Percentiles rank a stretch among this genome's conserved stretches.
These are phyloP conservation scores for Mustela nigripes DNA, from an alignment of 2,113 vertebrate species.

Conservation along the genomic window DNA sequence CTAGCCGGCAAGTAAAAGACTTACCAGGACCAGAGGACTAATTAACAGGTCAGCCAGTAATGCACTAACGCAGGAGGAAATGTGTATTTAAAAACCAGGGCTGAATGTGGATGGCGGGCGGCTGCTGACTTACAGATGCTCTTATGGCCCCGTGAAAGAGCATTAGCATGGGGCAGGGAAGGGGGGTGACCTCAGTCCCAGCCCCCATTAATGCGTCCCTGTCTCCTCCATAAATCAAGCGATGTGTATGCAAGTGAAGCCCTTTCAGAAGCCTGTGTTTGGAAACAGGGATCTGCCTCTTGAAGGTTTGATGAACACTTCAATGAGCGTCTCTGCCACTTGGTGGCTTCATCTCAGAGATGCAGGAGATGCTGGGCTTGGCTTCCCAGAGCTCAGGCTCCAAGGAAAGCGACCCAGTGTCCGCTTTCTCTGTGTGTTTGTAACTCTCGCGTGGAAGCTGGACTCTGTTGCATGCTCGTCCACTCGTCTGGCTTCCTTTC, in stretches of 20 bases:
- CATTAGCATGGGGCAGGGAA: not conserved
- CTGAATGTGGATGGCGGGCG: constrained; percentile 52
- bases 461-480: rapidly evolving
- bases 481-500: not conserved
- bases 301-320: not conserved
- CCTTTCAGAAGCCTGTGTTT: constrained; percentile 57
- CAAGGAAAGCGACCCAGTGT: not conserved
- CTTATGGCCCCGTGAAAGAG: constrained; percentile 58
- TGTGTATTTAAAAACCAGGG: constrained; percentile 74
- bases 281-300: not conserved
- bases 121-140: constrained; percentile 63
- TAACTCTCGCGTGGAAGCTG: rapidly evolving
- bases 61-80: constrained; percentile 75
- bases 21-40: constrained; percentile 76
- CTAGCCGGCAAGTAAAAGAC: constrained; percentile 76
- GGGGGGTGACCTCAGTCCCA: constrained; percentile 47
- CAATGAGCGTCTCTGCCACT: not conserved
- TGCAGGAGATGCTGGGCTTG: not conserved
- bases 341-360: not conserved
- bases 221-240: constrained; percentile 62
- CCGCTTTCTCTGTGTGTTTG: not conserved
- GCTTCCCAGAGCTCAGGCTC: not conserved
- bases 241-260: constrained; percentile 33
- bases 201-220: constrained; percentile 69
- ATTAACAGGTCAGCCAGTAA: constrained; percentile 73